Evolutionary conservation across 1,140 invertebrate species (phyloP).

Genomic region (Hyposmocoma kahamanoa): DNA sequence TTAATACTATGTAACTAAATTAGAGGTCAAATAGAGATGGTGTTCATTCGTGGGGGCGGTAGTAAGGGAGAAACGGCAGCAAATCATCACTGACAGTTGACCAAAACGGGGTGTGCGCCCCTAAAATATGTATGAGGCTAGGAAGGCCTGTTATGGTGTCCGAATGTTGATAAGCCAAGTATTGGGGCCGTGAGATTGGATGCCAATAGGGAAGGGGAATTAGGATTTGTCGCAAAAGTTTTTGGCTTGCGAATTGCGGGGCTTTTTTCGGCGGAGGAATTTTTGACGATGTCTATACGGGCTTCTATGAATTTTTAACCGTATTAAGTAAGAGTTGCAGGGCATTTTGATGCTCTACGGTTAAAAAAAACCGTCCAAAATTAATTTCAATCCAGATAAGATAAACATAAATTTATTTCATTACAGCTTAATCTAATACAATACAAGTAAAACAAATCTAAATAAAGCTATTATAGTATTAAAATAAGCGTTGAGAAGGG

Average conservation of each 20-base stretch:
- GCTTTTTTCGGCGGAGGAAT: constrained; percentile 24
- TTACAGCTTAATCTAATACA: too few species aligned
- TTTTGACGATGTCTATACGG: constrained; percentile 18
- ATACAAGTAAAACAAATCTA: too few species aligned
- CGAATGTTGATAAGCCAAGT: constrained; percentile 72
- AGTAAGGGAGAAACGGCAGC: constrained; percentile 49
- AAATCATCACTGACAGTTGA: constrained; percentile 73
- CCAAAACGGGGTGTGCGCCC: constrained; percentile 55
- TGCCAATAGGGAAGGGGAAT: constrained; percentile 51
- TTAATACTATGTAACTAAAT: too few species aligned
- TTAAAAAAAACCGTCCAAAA: too few species aligned
- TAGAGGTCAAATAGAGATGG: constrained; percentile 16
- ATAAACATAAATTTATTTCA: too few species aligned
- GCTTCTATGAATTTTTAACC: constrained; percentile 9
- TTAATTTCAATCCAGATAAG: too few species aligned
- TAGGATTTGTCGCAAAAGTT: constrained; percentile 47
- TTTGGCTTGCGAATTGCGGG: constrained; percentile 30
- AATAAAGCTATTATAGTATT: too few species aligned
- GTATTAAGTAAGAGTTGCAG: too few species aligned
- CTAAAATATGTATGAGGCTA: constrained; percentile 72
- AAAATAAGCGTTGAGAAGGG: too few species aligned
- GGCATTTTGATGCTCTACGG: too few species aligned
- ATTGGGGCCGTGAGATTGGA: constrained; percentile 59
- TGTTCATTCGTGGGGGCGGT: constrained; percentile 40
- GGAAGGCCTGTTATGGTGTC: constrained; percentile 70